These are phyloP conservation scores for Melanostigma gelatinosum DNA, from an alignment of 2,113 vertebrate species.

Conservation along the genomic window DNA sequence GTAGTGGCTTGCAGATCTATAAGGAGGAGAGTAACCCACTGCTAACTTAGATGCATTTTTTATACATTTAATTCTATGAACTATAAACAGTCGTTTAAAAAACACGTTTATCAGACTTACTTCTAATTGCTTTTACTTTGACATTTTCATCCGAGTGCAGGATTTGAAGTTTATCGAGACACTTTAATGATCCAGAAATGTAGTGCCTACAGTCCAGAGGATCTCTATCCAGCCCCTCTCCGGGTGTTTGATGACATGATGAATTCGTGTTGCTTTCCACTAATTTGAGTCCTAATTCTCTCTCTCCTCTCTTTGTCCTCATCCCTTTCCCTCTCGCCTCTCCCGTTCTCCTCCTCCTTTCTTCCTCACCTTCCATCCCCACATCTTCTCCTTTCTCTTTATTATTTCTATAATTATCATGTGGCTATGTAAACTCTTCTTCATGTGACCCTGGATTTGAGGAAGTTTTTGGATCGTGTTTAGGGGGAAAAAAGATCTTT, in stretches of 20 bases:
- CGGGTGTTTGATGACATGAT: not conserved
- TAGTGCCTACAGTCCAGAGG: not conserved
- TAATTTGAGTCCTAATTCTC: not conserved
- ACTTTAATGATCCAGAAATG: constrained; percentile 9
- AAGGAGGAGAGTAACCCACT: not conserved
- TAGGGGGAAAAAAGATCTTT: not conserved
- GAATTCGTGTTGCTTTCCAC: not conserved
- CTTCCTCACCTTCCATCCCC: not conserved
- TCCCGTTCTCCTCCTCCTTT: not conserved
- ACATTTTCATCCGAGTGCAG: not conserved
- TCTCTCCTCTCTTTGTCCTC: not conserved
- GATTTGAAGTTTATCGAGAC: not conserved
- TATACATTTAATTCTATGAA: not conserved
- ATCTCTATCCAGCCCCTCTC: not conserved
- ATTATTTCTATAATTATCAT: no score
- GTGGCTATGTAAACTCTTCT: not conserved
- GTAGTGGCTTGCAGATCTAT: not conserved
- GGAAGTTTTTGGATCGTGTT: no score
- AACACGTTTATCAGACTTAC: not conserved
- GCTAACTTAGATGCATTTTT: not conserved
- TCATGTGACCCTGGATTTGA: not conserved
- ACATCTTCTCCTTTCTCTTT: not conserved
- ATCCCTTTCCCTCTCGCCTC: no score
- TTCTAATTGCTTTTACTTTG: not conserved
- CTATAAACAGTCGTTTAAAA: not conserved